Evolutionary conservation across 2,797 vertebrate genomes (phyloP), one percentile per base, ranked within the genome.

Genomic region (Poeciliopsis gracilis): DNA sequence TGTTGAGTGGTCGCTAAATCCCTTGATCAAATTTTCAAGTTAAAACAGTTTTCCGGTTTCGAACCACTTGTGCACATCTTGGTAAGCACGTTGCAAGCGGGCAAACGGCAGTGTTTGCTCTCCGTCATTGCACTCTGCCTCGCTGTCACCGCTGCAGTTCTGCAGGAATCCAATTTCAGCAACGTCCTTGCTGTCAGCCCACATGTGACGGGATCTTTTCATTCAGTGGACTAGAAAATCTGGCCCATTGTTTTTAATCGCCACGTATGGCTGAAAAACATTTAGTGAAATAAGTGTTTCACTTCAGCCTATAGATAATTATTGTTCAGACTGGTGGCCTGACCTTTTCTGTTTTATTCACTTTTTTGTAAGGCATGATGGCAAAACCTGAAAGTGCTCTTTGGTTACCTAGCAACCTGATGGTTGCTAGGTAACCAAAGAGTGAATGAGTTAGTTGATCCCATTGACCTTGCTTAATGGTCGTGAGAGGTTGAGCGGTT

Each of bases 21-120:
- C 12, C 46, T 72, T 30, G 9, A 70, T 46, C 41, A 70, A 69
- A 69, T 43, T 41, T 41, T 69, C 41, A 69, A 69, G 25, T 45
- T 46, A 70, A 70, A 45, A 46, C 41, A n/a, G 67, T 46, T 70
- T 70, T 45, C 41, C 67, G 46, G 41, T 46, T 55, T 55, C 41
- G 28, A n/a, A 55, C 25, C 11, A 38, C 49, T 53, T n/a, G 49
- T 16, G 41, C 41, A 70, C 41, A 28, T 70, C 67, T 43, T 45
- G 41, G 25, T 9, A 8, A n/a, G 6, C 23, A n/a, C 4, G 30
- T 38, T 73, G 36, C 53, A n/a, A 73, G 23, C 6, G 23, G 36
- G 16, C n/a, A 59, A n/a, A 59, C 4, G 18, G 20, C 36, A 30
- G 25, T n/a, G 12, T 45, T 45, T 59, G 55, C 28, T 15, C 30